Evolutionary conservation across 2,113 vertebrate species (phyloP).

Genomic region (Rafetus swinhoei): DNA sequence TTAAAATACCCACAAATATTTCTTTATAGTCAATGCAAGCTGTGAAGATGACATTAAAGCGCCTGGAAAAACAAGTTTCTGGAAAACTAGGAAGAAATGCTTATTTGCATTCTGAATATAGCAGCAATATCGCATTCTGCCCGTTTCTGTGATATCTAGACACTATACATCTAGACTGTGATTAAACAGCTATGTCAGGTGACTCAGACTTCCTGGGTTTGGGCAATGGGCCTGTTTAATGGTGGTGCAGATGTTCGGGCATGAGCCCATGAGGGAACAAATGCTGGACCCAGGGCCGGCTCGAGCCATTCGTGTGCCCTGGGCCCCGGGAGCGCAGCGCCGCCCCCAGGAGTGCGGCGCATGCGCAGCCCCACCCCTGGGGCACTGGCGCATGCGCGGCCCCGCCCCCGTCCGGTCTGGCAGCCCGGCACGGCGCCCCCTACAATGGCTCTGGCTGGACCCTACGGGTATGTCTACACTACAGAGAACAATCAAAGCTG

Average conservation of each 20-base stretch:
- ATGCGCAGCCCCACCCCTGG: no score
- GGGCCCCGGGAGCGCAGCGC: no score
- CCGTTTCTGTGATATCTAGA: background rate
- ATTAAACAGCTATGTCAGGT: background rate
- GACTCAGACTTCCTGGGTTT: background rate
- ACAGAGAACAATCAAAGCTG: no score
- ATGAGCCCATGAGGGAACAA: background rate
- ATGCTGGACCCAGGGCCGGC: background rate
- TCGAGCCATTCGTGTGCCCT: no score
- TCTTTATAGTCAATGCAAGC: background rate
- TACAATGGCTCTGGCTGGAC: no score
- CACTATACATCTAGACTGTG: background rate
- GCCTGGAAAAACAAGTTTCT: background rate
- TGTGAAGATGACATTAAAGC: rapidly evolving
- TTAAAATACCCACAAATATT: background rate
- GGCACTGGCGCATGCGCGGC: no score
- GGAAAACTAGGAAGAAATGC: background rate
- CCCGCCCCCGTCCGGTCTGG: no score
- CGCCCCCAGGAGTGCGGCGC: no score
- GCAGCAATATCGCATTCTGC: background rate
- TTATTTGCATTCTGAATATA: background rate
- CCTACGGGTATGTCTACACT: no score
- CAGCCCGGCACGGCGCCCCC: no score
- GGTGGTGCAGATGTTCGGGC: background rate
- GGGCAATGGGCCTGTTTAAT: background rate